A percentile compares a stretch with the other conserved stretches of the same genome.
These are phyloP conservation scores for Gymnocheta viridis DNA, from an alignment of 2,888 invertebrate species.

Conservation along the genomic window DNA sequence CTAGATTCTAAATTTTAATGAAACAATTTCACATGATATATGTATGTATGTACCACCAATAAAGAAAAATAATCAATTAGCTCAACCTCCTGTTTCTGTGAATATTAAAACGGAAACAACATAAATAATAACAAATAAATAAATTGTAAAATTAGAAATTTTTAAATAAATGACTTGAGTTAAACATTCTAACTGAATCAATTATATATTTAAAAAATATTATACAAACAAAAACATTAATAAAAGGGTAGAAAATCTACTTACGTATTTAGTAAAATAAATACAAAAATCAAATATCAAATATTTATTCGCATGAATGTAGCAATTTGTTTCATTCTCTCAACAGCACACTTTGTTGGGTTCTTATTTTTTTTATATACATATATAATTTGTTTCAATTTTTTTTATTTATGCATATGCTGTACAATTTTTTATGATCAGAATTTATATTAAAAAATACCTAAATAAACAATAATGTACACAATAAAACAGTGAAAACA, in stretches of 20 bases:
- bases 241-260: background rate
- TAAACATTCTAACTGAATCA: no score
- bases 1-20: slow-evolving; percentile 4
- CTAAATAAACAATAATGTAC: background rate
- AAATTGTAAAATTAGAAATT: background rate
- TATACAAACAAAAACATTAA: background rate
- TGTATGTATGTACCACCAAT: background rate
- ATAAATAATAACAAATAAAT: background rate
- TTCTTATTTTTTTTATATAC: no score
- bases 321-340: background rate
- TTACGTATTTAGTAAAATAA: background rate
- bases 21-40: slow-evolving; percentile 17
- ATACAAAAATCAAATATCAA: background rate
- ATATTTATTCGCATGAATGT: background rate
- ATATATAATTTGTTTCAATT: background rate
- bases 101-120: slow-evolving; percentile 2
- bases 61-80: slow-evolving; percentile 8
- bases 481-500: background rate
- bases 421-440: background rate
- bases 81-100: background rate
- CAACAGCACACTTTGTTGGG: background rate
- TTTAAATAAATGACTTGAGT: background rate
- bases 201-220: no score
- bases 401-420: background rate
- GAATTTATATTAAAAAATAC: background rate